Base-by-base conservation (phyloP, 1,140 invertebrate species). In the Luehdorfia chinensis region DNA sequence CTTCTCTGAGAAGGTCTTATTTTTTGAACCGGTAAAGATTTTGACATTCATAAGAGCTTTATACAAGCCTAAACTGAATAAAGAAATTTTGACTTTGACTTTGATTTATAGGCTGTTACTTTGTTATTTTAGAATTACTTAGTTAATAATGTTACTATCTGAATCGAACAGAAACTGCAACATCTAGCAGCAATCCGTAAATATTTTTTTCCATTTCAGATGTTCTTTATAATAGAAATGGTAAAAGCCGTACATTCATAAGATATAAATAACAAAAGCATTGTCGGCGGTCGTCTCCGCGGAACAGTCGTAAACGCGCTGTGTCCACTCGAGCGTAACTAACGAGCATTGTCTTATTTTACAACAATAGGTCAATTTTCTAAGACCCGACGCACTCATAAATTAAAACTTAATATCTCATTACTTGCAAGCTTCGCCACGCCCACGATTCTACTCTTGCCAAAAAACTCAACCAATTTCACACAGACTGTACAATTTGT, bases 301-400 rank as follows among this genome's bases (percentile, higher is more conserved):
- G 28, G 57, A 55, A 47, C 43, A 56, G 60, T 67, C 66, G 68
- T 75, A 75, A 75, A 72, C 56, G 67, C 31, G 51, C 63, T 50
- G 48, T 36, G 67, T 66, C 71, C 69, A 74, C 61, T 79, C 65
- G 68, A 52, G 39, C 62, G 73, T 70, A 73, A 78, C 69, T 78
- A 84, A 84, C 43, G 52, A 59, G 63, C 73, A 66, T 84, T 84
- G 79, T 84, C 79, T 84, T 74, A 75, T 71, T 72, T 67, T 50
- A 67, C 68, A 66, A 79, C 73, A 84, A 84, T 84, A 77, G 79
- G 66, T 84, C 75, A 79, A 59, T 79, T 81, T 83, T 70, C 78
- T 83, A 78, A 63, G 74, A 66, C 66, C 57, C 62, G 41, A 68
- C 63, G 66, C 59, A 71, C 56, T 71, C 74, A 67, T 83, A 79